Percentiles rank a stretch among this genome's conserved stretches.
Evolutionary conservation across 2,888 invertebrate species (phyloP).

Genomic region (Drosophila eohydei): DNA sequence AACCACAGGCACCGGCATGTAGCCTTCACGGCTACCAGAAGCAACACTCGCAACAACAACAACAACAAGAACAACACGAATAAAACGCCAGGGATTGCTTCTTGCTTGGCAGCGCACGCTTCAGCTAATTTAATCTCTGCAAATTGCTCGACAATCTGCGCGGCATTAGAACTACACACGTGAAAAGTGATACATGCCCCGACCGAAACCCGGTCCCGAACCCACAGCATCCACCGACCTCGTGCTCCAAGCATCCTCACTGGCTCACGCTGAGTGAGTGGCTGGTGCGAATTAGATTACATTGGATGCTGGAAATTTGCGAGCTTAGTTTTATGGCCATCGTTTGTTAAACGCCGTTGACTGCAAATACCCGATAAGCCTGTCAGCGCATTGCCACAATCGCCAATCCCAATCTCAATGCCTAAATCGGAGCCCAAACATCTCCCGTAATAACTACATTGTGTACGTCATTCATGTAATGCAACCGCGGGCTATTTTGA

Average conservation of each 20-base stretch:
- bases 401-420: constrained; percentile 13
- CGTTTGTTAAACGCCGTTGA: constrained; percentile 45
- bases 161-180: constrained; percentile 78
- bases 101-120: constrained; percentile 66
- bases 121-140: constrained; percentile 85
- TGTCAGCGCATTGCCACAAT: constrained; percentile 31
- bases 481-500: constrained; percentile 19
- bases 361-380: constrained; percentile 68
- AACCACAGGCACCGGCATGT: constrained; percentile 67
- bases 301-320: constrained; percentile 39
- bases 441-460: not conserved
- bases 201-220: constrained; percentile 2
- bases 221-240: not conserved
- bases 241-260: not conserved
- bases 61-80: constrained; percentile 21
- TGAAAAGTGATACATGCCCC: constrained; percentile 62
- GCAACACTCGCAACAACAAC: constrained; percentile 35
- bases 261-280: constrained; percentile 23
- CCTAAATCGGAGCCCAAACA: not conserved
- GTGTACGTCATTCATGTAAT: constrained; percentile 22
- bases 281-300: constrained; percentile 73
- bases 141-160: constrained; percentile 85
- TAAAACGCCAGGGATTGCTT: constrained; percentile 38
- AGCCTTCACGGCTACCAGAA: constrained; percentile 32
- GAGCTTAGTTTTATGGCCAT: constrained; percentile 53